phyloP scores from a whole-genome alignment of 1,140 invertebrate genomes.

The Stegodyphus mimosarum region DNA sequence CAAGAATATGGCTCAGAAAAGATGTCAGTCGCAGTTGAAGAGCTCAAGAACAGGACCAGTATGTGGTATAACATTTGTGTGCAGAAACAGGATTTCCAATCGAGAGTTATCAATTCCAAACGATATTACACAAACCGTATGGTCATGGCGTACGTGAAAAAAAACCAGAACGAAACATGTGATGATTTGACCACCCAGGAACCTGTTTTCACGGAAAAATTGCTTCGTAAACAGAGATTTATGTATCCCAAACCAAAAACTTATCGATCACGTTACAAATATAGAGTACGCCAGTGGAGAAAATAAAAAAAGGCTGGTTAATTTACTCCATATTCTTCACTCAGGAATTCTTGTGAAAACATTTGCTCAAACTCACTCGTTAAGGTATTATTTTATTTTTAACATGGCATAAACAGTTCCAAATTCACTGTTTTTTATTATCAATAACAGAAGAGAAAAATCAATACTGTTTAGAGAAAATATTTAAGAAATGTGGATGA shows the following conservation, averaged over 20 bases:
- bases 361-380: no score
- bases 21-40: conserved; percentile 64
- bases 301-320: not conserved
- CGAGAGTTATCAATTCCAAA: conserved; percentile 30
- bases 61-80: conserved; percentile 63
- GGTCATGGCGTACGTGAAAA: conserved; percentile 51
- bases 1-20: conserved; percentile 64
- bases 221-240: conserved; percentile 28
- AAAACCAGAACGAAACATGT: conserved; percentile 34
- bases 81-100: conserved; percentile 47
- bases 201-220: conserved; percentile 41
- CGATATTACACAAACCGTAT: conserved; percentile 42
- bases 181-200: conserved; percentile 38
- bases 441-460: no score
- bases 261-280: conserved; percentile 36
- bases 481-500: no score
- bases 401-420: no score
- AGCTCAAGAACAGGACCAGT: conserved; percentile 41
- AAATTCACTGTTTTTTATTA: no score
- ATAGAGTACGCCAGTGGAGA: conserved; percentile 17
- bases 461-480: no score
- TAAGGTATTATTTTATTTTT: no score
- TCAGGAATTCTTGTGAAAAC: no score
- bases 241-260: conserved; percentile 46
- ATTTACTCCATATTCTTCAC: not conserved